Percentiles rank a stretch among this genome's conserved stretches.
Conservation (phyloP, 2,113 vertebrate species). For the Corythoichthys intestinalis region DNA sequence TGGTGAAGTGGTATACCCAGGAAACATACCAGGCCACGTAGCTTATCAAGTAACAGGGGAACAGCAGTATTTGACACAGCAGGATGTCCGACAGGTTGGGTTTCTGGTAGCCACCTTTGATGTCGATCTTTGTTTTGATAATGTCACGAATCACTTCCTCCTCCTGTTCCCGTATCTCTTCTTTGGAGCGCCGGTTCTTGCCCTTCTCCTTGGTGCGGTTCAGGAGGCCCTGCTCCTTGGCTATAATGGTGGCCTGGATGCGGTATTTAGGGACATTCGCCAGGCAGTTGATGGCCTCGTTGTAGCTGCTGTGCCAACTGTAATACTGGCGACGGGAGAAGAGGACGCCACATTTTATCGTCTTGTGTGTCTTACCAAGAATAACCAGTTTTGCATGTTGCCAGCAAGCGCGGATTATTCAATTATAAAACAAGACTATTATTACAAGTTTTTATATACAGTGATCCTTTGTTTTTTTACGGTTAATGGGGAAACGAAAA, state of each 20-base stretch:
- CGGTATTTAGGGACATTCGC: conserved; percentile 92
- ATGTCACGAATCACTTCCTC: conserved; percentile 95
- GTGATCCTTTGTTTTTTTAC: no score
- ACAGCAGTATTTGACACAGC: conserved; percentile 85
- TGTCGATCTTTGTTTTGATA: conserved; percentile 97
- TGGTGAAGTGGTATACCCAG: conserved; percentile 89
- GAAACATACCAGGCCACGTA: conserved; percentile 83
- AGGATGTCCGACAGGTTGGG: conserved; percentile 90
- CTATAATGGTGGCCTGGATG: conserved; percentile 91
- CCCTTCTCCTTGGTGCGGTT: conserved; percentile 90
- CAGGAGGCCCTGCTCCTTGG: conserved; percentile 91
- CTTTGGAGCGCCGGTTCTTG: conserved; percentile 87
- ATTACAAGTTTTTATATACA: no score
- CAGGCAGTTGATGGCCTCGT: conserved; percentile 93
- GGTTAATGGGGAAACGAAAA: no score
- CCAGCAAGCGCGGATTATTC: no score
- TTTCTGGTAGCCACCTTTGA: conserved; percentile 96
- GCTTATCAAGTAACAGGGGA: conserved; percentile 80
- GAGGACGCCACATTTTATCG: neutral
- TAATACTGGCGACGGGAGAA: conserved; percentile 78
- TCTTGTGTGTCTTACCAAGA: neutral
- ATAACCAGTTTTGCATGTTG: neutral
- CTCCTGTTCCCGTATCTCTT: conserved; percentile 92
- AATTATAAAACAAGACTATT: no score
- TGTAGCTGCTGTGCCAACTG: conserved; percentile 98